Base-by-base conservation (phyloP, 2,113 vertebrate species). In the Entosphenus tridentatus region DNA sequence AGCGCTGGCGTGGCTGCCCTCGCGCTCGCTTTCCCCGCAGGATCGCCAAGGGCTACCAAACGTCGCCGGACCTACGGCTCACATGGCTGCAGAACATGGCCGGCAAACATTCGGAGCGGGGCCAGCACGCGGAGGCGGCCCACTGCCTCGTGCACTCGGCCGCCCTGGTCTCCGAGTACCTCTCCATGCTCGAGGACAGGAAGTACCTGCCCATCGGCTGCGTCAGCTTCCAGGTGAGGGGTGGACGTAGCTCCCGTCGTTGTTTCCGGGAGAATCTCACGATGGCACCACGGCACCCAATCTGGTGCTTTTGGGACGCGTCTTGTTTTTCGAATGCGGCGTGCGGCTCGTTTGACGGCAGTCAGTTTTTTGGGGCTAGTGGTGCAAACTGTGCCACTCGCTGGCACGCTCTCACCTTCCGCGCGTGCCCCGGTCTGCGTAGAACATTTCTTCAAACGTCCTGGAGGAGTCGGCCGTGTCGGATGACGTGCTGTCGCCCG, bases 21-120 rank as follows among this genome's bases (percentile, higher is more conserved):
- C 56, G 12, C 11, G 10, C 57, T 1, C 56, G 14, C 39, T 21
- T 56, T 8, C 21, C 62, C 62, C 62, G 57, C 73, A 92, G 88
- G 75, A 92, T 92, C n/a, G 88, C 88, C 67, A 87, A 89, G 69
- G 88, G 88, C 67, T 91, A 92, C 78, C 88, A 92, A 78, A 86
- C 85, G 70, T 91, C 88, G 2, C 88, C 88, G 0, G 88, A 91
- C 73, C 77, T 92, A 72, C 82, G 88, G 14, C 78, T 92, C 71
- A 92, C 88, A 0, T 92, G 88, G 88, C 81, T 92, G 12, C 87
- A 91, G 79, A 92, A 89, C 77, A 92, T 92, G 88, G 88, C 88
- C 0, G 82, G 84, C 13, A 91, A 91, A 59, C 88, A 92, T 67
- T 83, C 83, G 0, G 84, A 86, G 73, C 79, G 84, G 70, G 83